Conservation (phyloP, 2,797 vertebrate genomes). For the Rousettus madagascariensis region DNA sequence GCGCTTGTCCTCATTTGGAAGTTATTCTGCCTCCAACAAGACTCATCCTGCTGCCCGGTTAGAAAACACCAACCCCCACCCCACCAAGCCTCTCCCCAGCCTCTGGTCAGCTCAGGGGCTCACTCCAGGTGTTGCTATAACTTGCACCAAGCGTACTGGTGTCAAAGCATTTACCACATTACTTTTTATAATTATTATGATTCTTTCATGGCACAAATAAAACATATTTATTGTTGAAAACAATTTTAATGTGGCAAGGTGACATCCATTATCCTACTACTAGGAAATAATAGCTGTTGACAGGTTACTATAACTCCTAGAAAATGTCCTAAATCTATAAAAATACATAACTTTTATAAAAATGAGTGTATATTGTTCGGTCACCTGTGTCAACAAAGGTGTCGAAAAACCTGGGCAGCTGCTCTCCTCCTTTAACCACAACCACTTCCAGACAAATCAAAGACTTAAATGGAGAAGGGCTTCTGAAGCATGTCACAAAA, state of each 20-base stretch:
- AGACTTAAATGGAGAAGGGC: not conserved
- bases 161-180: not conserved
- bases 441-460: not conserved
- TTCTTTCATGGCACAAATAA: not conserved
- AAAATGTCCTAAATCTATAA: not conserved
- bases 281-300: not conserved
- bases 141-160: not conserved
- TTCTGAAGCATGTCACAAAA: not conserved
- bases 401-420: not conserved
- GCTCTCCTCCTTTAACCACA: not conserved
- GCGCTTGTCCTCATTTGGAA: not conserved
- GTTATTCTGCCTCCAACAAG: not conserved
- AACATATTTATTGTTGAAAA: not conserved
- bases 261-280: not conserved
- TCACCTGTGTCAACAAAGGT: not conserved
- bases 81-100: not conserved
- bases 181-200: not conserved
- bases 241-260: not conserved
- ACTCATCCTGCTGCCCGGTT: not conserved
- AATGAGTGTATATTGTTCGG: not conserved
- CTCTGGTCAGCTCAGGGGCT: accelerated
- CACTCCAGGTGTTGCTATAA: not conserved
- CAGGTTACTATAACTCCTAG: not conserved
- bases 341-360: not conserved
- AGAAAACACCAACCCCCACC: not conserved